Base-by-base conservation (phyloP, 2,797 vertebrate species). In the Sorex maritimensis region DNA sequence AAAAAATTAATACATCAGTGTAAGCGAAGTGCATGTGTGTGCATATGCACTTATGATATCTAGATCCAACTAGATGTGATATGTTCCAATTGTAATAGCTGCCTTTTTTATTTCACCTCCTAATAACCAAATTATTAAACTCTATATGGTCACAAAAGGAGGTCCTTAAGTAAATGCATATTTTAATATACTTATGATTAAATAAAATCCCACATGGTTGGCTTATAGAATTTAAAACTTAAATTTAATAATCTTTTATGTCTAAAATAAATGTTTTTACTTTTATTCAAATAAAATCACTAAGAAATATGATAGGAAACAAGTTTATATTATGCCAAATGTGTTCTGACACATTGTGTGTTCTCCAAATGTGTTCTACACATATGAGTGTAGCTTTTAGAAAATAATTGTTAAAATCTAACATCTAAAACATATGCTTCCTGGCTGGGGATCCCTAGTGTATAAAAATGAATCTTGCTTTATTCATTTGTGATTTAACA, bases 301-400 rank as follows among this genome's bases (percentile, higher is more conserved):
- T 78, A 80, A 80, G 28, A 84, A 91, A 30, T 67, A 82, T 72
- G 89, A 93, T 58, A 79, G 72, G 90, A 93, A 69, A 26, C 49
- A 88, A 89, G 5, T 68, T 73, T 75, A 55, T 41, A 87, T 92
- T 81, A 44, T 88, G 26, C 2, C 30, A 44, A 21, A 2, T 69
- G 2, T 77, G 65, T 74, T 72, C 65, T 79, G 49, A 0, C 52
- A 91, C 38, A 79, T 90, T 63, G 69, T 34, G 34, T 34, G 34
- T 34, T 34, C 34, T 34, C 34, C 34, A 34, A 34, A 34, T 34
- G 34, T 34, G 34, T 34, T 34, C 34, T 34, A 34, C 34, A 34
- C 34, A 34, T 61, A 46, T 83, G 28, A 81, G 63, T 79, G 19
- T 84, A 86, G 38, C 26, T 74, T 92, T 91, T 58, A 92, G 28